phyloP scores from a whole-genome alignment of 1,140 invertebrate species.

The Drosophila lacteicornis region DNA sequence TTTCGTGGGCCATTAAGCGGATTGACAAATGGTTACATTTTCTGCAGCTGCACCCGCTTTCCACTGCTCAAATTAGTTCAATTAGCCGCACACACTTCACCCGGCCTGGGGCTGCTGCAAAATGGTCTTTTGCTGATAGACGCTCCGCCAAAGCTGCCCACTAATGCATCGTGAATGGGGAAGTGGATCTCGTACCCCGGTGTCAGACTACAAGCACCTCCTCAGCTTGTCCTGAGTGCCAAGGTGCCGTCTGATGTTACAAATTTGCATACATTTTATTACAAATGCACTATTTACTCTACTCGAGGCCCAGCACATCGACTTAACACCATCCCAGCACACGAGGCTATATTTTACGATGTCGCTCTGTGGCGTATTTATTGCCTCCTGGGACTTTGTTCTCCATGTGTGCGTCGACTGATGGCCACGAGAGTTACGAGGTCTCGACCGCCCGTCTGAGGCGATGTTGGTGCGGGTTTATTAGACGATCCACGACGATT shows the following conservation, averaged over 20 bases:
- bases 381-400: constrained; percentile 22
- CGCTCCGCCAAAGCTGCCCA: constrained; percentile 3
- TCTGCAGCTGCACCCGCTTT: constrained; percentile 51
- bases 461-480: constrained; percentile 1
- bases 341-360: constrained; percentile 48
- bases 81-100: constrained; percentile 52
- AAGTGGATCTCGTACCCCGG: constrained; percentile 1
- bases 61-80: constrained; percentile 51
- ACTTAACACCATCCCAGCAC: constrained; percentile 38
- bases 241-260: constrained; percentile 33
- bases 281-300: constrained; percentile 53
- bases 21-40: constrained; percentile 52
- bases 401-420: constrained; percentile 6
- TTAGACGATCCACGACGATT: constrained; percentile 1
- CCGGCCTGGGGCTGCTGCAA: constrained; percentile 4
- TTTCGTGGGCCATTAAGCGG: constrained; percentile 35
- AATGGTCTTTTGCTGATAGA: constrained; percentile 25
- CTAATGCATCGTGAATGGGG: constrained; percentile 17
- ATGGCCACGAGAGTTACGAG: constrained; percentile 26
- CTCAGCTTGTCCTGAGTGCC: not conserved
- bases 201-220: not conserved
- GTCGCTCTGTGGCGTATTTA: constrained; percentile 29
- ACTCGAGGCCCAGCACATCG: constrained; percentile 13
- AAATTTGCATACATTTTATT: constrained; percentile 62
- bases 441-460: not conserved